These are phyloP conservation scores for Microcebus murinus DNA, from an alignment of 2,113 vertebrate species.

Conservation along the genomic window DNA sequence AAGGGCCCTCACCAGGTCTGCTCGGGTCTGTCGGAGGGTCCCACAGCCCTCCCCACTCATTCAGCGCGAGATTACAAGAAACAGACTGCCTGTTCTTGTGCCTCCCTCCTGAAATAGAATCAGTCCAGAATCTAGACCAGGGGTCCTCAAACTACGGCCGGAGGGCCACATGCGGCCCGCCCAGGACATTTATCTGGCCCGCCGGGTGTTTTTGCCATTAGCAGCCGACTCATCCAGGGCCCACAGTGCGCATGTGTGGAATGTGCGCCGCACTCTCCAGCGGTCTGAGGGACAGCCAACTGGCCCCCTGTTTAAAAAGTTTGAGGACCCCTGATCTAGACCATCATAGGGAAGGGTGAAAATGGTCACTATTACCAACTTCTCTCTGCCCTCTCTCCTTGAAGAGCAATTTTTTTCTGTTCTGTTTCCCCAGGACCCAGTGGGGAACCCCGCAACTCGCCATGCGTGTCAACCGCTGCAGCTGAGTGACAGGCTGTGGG, in stretches of 20 bases:
- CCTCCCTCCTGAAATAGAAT: not conserved
- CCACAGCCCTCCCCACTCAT: not conserved
- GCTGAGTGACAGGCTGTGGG: not conserved
- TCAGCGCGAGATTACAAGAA: not conserved
- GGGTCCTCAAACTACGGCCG: too few species aligned
- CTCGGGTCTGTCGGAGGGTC: not conserved
- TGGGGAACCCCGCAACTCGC: not conserved
- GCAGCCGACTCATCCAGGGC: too few species aligned
- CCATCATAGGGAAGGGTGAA: not conserved
- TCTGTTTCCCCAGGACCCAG: not conserved
- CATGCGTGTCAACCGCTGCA: not conserved
- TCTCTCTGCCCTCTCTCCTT: not conserved
- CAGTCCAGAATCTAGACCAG: not conserved
- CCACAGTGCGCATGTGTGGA: too few species aligned
- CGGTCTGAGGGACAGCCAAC: too few species aligned
- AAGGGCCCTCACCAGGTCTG: not conserved
- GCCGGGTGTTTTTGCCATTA: too few species aligned
- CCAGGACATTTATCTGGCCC: too few species aligned
- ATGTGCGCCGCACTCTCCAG: too few species aligned
- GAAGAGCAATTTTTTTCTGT: not conserved
- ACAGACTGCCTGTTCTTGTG: not conserved
- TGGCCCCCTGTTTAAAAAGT: too few species aligned
- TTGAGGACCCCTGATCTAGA: not conserved
- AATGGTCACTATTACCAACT: not conserved
- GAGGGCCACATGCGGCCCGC: too few species aligned